Conservation (phyloP, 2,888 invertebrate genomes). For the Hetaerina titia region DNA sequence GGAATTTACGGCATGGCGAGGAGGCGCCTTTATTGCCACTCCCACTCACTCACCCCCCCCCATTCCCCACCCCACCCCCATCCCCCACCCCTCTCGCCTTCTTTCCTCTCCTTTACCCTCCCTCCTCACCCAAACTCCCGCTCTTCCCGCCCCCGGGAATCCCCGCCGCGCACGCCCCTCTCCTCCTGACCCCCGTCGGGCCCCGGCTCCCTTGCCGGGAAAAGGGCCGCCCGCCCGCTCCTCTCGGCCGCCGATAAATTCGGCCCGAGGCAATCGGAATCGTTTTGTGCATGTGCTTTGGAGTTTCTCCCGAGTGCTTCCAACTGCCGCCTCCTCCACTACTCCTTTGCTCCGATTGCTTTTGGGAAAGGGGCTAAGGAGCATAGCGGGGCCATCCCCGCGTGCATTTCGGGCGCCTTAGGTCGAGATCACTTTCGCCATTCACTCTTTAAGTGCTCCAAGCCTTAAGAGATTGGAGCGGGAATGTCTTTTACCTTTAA, state of each 20-base stretch:
- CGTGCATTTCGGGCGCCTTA: neutral
- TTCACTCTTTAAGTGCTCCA: slow-evolving; percentile 18
- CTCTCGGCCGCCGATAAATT: slow-evolving; percentile 32
- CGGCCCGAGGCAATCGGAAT: slow-evolving; percentile 27
- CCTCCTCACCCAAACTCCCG: neutral
- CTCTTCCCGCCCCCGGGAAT: neutral
- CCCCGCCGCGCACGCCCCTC: too few species aligned
- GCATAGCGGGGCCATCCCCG: neutral
- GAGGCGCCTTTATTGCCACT: slow-evolving; percentile 31
- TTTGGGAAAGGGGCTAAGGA: neutral
- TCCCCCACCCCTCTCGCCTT: neutral
- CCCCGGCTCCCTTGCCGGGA: neutral
- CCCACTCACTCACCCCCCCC: neutral
- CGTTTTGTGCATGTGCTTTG: slow-evolving; percentile 35
- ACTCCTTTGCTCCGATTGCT: neutral
- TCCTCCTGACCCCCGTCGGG: neutral
- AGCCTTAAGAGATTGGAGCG: slow-evolving; percentile 21
- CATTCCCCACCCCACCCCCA: neutral
- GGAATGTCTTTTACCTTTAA: neutral
- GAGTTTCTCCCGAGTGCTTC: neutral
- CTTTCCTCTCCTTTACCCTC: neutral
- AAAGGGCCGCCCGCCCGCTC: neutral
- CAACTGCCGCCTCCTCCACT: neutral
- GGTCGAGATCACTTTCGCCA: slow-evolving; percentile 11
- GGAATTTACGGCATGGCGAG: slow-evolving; percentile 31